Base-by-base conservation (phyloP, 1,140 invertebrate genomes). In the Tribolium madens region DNA sequence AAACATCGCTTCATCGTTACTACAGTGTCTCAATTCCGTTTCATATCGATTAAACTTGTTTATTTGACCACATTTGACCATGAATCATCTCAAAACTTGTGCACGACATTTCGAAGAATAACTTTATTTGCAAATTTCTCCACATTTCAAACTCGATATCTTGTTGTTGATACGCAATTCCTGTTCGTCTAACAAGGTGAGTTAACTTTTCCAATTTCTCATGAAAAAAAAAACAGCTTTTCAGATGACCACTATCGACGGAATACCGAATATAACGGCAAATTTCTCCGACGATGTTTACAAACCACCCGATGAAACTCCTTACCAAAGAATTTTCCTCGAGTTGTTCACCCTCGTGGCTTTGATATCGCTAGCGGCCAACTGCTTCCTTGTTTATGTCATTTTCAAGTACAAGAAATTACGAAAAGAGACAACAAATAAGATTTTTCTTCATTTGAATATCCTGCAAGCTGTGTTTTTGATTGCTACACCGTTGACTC, bases 321-420 rank as follows among this genome's bases (percentile, higher is more conserved):
- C 13, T 12, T 71, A 71, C 47, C 7, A 71, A 9, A 12, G 68
- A 47, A 6, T 71, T 18, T 71, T 71, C 9, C 18, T 78, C 7
- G 73, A 78, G 47, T 1, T 78, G 4, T 78, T 64, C 26, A 76
- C 70, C 2, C 9, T 76, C 4, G 26, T 72, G n/a, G 42, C 73
- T 5, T 17, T 78, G 2, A 1, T 78, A 2, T 78, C 73, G 3
- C 3, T 76, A 6, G 36, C 21, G 13, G 48, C 47, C 21, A 64
- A 71, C 10, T 26, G 18, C 26, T 9, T 76, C 7, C n/a, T 78
- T 12, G 64, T 75, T 46, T 72, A 73, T 13, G 68, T 68, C 10
- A 76, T 78, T 5, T 1, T 73, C 10, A 78, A 76, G 57, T 72
- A 78, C 46, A 71, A 69, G 48, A 60, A 73, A 36, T 31, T 78